Base-by-base conservation (phyloP, 2,888 invertebrate species). In the Tenthredo mesomela region DNA sequence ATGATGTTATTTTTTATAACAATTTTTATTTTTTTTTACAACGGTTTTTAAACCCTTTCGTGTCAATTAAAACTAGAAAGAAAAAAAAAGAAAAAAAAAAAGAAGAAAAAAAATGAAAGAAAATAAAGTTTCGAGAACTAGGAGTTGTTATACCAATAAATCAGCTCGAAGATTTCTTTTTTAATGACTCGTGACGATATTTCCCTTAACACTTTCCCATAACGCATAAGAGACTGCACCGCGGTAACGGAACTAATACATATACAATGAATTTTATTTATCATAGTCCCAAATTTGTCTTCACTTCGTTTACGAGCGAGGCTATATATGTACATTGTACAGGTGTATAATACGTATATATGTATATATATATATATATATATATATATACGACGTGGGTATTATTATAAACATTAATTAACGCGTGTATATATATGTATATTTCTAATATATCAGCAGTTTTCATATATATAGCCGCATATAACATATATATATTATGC, bases 201-300 rank as follows among this genome's bases (percentile, higher is more conserved):
- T 54, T 54, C n/a, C 6, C 37, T 37, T 37, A 37, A 7, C 54
- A 54, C n/a, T 54, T 54, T 54, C 54, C 54, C 54, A 54, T 54
- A 54, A 54, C 54, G 54, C n/a, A 54, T 10, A 12, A 21, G 25
- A n/a, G n/a, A n/a, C 4, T 6, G 2, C 4, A 18, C 7, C 25
- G 10, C 25, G 10, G 61, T 9, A 61, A 61, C 12, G 61, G 21
- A 54, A 25, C 12, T 61, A 47, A 47, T 75, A 75, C 75, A 47
- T 25, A 47, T 75, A 75, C 75, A 47, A 75, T 75, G 75, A 75
- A 25, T 47, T 40, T 25, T 25, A 75, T 75, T 75, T 47, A 47
- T 75, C 43, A 75, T n/a, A 18, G 75, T 75, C 37, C 6, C 21
- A 25, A 75, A 21, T 47, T 47, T 75, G 75, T 47, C 47, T 75